Conservation (phyloP, 2,888 invertebrate genomes). For the Endomychus coccineus region DNA sequence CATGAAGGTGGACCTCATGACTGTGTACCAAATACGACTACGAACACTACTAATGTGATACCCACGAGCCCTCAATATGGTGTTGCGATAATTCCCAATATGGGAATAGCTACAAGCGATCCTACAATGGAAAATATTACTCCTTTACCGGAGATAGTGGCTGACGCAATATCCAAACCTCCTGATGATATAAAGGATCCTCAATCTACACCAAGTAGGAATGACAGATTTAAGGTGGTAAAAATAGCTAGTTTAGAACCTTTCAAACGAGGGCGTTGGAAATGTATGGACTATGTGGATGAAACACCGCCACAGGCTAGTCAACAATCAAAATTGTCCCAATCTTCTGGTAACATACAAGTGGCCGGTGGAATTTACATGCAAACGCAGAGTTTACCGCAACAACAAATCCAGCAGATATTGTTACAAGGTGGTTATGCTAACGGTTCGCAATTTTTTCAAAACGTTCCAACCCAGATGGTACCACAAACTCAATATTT, state of each 20-base stretch:
- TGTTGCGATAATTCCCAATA: constrained; percentile 50
- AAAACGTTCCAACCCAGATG: constrained; percentile 38
- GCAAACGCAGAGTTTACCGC: constrained; percentile 45
- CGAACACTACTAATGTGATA: constrained; percentile 47
- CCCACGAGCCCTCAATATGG: constrained; percentile 60
- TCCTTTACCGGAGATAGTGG: constrained; percentile 29
- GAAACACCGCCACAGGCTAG: constrained; percentile 45
- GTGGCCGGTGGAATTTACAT: constrained; percentile 33
- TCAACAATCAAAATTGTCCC: constrained; percentile 27
- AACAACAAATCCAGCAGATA: constrained; percentile 44
- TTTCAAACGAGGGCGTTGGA: constrained; percentile 68
- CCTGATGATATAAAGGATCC: constrained; percentile 49
- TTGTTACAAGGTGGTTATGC: constrained; percentile 39
- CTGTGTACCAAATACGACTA: constrained; percentile 19
- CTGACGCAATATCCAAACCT: constrained; percentile 41
- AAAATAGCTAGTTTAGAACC: constrained; percentile 72
- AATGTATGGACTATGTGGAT: constrained; percentile 70
- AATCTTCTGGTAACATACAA: constrained; percentile 34
- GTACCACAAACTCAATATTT: constrained; percentile 40
- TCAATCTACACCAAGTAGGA: constrained; percentile 48
- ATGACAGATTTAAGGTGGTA: constrained; percentile 66
- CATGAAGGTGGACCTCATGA: constrained; percentile 20
- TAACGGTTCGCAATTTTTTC: constrained; percentile 33
- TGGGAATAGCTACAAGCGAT: constrained; percentile 32
- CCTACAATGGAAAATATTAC: constrained; percentile 27